A percentile compares a stretch with the other conserved stretches of the same genome.
phyloP scores from a whole-genome alignment of 2,113 vertebrate genomes.

The Ptilonorhynchus violaceus region DNA sequence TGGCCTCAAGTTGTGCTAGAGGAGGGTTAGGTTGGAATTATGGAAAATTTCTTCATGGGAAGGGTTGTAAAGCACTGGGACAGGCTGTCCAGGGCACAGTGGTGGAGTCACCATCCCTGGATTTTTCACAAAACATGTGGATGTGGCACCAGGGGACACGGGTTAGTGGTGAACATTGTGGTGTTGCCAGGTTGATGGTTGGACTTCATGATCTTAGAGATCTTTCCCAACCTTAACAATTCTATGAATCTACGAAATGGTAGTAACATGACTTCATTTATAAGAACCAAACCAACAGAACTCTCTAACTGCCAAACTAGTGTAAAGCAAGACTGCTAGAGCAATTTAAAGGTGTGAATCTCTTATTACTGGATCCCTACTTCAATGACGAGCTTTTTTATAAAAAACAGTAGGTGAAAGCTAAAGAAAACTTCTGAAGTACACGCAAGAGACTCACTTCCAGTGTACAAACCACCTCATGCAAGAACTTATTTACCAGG shows the following conservation, averaged over 20 bases:
- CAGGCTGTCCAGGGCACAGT: neutral
- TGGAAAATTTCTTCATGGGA: neutral
- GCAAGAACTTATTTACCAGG: neutral
- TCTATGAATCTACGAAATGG: neutral
- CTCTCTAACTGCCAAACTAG: neutral
- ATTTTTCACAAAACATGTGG: neutral
- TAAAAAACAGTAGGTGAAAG: rapidly evolving
- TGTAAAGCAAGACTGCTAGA: neutral
- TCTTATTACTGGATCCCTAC: neutral
- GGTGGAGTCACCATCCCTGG: neutral
- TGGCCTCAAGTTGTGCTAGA: neutral
- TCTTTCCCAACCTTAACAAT: neutral
- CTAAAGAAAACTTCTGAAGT: neutral
- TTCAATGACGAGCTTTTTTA: neutral
- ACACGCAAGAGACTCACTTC: neutral
- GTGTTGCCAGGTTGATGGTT: neutral
- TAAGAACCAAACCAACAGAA: neutral
- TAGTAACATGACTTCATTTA: neutral
- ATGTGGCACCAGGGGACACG: neutral
- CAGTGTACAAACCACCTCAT: neutral
- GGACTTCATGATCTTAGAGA: neutral
- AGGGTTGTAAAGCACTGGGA: neutral
- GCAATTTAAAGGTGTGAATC: neutral
- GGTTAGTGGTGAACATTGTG: neutral
- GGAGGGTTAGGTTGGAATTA: neutral